Conservation (phyloP, 2,888 invertebrate species). For the Drosophila recens region DNA sequence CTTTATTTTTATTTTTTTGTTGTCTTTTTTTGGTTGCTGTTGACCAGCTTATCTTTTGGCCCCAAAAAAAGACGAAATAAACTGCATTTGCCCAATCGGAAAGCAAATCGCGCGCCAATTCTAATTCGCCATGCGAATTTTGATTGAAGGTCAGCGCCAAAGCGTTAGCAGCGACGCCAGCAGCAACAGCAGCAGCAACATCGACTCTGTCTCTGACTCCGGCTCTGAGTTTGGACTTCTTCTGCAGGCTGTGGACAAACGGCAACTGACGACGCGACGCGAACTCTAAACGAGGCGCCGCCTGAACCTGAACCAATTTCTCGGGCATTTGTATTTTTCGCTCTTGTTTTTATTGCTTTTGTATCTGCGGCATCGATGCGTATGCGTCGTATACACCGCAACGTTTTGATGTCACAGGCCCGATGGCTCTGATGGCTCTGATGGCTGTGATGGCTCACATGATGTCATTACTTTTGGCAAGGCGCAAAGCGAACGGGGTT, state of each 20-base stretch:
- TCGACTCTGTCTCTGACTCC: slow-evolving; percentile 29
- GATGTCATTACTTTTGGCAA: slow-evolving; percentile 76
- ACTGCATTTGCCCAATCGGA: slow-evolving; percentile 62
- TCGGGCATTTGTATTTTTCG: slow-evolving; percentile 58
- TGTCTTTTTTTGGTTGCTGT: slow-evolving; percentile 33
- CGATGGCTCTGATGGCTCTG: slow-evolving; percentile 29
- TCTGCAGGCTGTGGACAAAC: slow-evolving; percentile 71
- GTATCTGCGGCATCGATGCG: slow-evolving; percentile 31
- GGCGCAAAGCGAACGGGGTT: slow-evolving; percentile 15
- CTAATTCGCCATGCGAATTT: slow-evolving; percentile 71
- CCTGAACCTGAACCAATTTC: slow-evolving; percentile 70
- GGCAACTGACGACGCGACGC: slow-evolving; percentile 71
- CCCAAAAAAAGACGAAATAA: slow-evolving; percentile 43
- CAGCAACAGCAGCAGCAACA: slow-evolving; percentile 2
- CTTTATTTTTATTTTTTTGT: neutral
- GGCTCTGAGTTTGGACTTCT: slow-evolving; percentile 41
- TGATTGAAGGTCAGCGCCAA: slow-evolving; percentile 71
- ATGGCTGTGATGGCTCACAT: slow-evolving; percentile 40
- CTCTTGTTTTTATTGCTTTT: slow-evolving; percentile 53
- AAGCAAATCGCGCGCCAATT: slow-evolving; percentile 73
- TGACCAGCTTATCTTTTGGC: slow-evolving; percentile 71
- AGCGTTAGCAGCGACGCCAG: slow-evolving; percentile 28
- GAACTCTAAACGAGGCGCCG: slow-evolving; percentile 62
- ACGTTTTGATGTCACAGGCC: slow-evolving; percentile 11
- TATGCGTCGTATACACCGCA: neutral